phyloP scores from a whole-genome alignment of 1,140 invertebrate species.

The Orius insidiosus region DNA sequence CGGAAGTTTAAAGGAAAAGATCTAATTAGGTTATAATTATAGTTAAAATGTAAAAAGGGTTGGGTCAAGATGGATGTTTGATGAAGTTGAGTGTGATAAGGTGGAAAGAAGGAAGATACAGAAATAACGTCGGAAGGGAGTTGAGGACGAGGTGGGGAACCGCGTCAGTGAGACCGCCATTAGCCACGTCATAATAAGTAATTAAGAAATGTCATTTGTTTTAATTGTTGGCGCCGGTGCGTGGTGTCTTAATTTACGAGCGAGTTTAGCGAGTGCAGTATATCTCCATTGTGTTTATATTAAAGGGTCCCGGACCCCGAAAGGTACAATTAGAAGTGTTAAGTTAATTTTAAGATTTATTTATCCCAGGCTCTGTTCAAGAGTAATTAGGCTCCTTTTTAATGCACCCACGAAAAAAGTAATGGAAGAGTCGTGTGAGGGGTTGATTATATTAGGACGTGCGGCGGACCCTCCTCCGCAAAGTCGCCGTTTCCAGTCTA shows the following conservation, averaged over 20 bases:
- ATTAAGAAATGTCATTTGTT: slow-evolving; percentile 21
- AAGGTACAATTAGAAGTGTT: slow-evolving; percentile 19
- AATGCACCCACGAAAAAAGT: slow-evolving; percentile 14
- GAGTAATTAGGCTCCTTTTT: slow-evolving; percentile 17
- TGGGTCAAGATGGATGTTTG: too few species aligned
- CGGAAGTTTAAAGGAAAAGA: too few species aligned
- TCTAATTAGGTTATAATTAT: too few species aligned
- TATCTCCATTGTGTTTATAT: slow-evolving; percentile 18
- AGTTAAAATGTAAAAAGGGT: too few species aligned
- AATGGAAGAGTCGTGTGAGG: slow-evolving; percentile 19
- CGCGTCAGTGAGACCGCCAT: slow-evolving; percentile 9
- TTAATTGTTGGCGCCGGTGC: slow-evolving; percentile 18
- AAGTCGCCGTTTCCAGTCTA: too few species aligned
- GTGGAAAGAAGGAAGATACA: neutral
- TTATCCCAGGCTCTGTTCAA: slow-evolving; percentile 15
- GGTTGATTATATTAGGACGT: slow-evolving; percentile 17
- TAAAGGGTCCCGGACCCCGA: slow-evolving; percentile 14
- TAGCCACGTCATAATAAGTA: slow-evolving; percentile 19
- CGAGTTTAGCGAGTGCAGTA: slow-evolving; percentile 17
- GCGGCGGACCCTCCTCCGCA: neutral
- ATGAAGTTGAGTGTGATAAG: too few species aligned
- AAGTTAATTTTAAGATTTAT: slow-evolving; percentile 20
- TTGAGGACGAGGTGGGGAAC: neutral
- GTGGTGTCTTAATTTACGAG: slow-evolving; percentile 15
- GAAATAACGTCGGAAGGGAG: neutral